Conservation (phyloP, 2,888 invertebrate species). For the Neuroscelio doddi region DNA sequence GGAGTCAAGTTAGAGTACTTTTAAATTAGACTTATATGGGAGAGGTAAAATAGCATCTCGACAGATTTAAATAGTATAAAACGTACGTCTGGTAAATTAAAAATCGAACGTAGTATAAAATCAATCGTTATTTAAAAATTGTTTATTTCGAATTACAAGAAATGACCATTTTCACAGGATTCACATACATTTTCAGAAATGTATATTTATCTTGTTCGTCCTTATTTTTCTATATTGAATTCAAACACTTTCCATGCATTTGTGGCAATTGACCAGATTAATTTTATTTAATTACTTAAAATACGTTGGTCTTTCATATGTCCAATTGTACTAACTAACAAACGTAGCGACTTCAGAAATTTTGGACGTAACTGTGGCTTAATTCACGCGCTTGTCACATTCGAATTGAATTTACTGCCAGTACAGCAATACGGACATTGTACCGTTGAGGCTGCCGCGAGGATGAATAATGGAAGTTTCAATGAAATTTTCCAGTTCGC, state of each 20-base stretch:
- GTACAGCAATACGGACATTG: slow-evolving; percentile 16
- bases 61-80: no score
- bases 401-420: slow-evolving; percentile 61
- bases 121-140: no score
- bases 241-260: no score
- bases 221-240: no score
- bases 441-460: slow-evolving; percentile 39
- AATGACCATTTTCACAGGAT: no score
- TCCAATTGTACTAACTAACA: slow-evolving; percentile 21
- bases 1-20: slow-evolving; percentile 44
- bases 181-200: no score
- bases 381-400: slow-evolving; percentile 62
- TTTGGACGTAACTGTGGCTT: slow-evolving; percentile 49
- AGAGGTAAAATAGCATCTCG: not conserved
- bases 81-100: slow-evolving; percentile 5
- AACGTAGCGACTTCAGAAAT: slow-evolving; percentile 14
- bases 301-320: slow-evolving; percentile 4
- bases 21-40: slow-evolving; percentile 1
- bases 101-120: not conserved
- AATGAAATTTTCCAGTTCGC: slow-evolving; percentile 72
- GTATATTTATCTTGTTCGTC: no score
- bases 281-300: no score
- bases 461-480: slow-evolving; percentile 70
- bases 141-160: no score
- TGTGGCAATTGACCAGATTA: no score